A percentile compares a stretch with the other conserved stretches of the same genome.
phyloP scores from a whole-genome alignment of 1,140 invertebrate species.

The Heliconius eleuchia region DNA sequence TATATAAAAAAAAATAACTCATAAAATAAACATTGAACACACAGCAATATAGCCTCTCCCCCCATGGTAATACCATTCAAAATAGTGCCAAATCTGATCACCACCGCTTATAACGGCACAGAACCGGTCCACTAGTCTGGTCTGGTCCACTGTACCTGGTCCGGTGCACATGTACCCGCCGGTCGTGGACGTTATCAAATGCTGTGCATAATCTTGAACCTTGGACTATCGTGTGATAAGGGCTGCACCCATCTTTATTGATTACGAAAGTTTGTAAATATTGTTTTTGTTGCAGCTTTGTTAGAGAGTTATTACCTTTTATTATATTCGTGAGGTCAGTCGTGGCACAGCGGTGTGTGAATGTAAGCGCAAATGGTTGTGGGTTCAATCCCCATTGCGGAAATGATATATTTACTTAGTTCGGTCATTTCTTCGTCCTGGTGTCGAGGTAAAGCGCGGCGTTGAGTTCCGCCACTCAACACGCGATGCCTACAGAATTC shows the following conservation, averaged over 20 bases:
- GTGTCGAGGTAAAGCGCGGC: no score
- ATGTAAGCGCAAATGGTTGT: no score
- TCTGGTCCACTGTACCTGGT: slow-evolving; percentile 11
- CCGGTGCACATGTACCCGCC: slow-evolving; percentile 31
- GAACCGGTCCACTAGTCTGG: slow-evolving; percentile 40
- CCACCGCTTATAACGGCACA: slow-evolving; percentile 35
- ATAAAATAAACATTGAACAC: neutral
- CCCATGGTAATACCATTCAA: slow-evolving; percentile 27
- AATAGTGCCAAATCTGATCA: slow-evolving; percentile 32
- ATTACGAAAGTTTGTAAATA: neutral
- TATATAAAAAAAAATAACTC: neutral
- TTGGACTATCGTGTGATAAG: slow-evolving; percentile 28
- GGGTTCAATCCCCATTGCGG: no score
- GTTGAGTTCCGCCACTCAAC: no score
- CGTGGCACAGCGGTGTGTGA: no score
- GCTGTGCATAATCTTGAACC: slow-evolving; percentile 22
- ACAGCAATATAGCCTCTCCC: slow-evolving; percentile 15
- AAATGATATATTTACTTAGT: no score
- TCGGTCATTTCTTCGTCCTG: no score
- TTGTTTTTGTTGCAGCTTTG: neutral
- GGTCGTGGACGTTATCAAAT: slow-evolving; percentile 26
- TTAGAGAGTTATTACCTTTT: neutral
- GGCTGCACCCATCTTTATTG: slow-evolving; percentile 21
- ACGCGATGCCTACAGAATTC: no score
- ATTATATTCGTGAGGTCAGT: neutral